These are phyloP conservation scores for Axinella damicornis DNA, from an alignment of 37 sponge, comb jelly and placozoan genomes.

Conservation along the genomic window DNA sequence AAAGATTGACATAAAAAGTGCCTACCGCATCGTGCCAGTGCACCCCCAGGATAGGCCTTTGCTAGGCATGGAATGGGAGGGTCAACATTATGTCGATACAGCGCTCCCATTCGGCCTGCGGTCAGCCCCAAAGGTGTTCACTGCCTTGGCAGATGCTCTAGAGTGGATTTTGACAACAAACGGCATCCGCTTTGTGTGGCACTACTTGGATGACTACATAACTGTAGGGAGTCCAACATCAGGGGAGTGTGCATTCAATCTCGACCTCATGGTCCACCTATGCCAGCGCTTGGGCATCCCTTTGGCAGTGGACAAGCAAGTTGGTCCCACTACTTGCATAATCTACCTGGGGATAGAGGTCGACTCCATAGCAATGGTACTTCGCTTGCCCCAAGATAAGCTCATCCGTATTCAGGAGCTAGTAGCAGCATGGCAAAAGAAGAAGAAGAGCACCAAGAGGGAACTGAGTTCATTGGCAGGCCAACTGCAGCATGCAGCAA, in stretches of 20 bases:
- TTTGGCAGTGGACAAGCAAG: conserved; percentile 10
- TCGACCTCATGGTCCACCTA: background rate
- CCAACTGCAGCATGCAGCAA: conserved; percentile 11
- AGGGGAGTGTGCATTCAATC: background rate
- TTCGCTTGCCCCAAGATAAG: conserved; percentile 42
- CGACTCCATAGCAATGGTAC: background rate
- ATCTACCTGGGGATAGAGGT: conserved; percentile 16
- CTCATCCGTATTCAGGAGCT: background rate
- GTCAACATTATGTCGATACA: background rate
- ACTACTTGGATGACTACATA: conserved; percentile 42
- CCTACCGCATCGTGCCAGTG: conserved; percentile 35
- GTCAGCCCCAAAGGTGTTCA: conserved; percentile 34
- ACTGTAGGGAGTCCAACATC: background rate
- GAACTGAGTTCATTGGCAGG: conserved; percentile 30
- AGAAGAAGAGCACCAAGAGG: conserved; percentile 15
- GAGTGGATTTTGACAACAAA: conserved; percentile 18
- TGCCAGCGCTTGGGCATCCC: conserved; percentile 3
- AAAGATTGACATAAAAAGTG: conserved; percentile 25
- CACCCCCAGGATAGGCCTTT: conserved; percentile 10
- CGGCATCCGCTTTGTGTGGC: background rate
- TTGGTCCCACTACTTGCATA: conserved; percentile 9
- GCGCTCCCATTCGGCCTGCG: conserved; percentile 30
- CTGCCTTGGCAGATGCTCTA: conserved; percentile 20
- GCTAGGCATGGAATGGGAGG: conserved; percentile 27
- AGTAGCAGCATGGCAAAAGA: background rate